Conservation (phyloP, 1,140 invertebrate species). For the Cherax quadricarinatus region DNA sequence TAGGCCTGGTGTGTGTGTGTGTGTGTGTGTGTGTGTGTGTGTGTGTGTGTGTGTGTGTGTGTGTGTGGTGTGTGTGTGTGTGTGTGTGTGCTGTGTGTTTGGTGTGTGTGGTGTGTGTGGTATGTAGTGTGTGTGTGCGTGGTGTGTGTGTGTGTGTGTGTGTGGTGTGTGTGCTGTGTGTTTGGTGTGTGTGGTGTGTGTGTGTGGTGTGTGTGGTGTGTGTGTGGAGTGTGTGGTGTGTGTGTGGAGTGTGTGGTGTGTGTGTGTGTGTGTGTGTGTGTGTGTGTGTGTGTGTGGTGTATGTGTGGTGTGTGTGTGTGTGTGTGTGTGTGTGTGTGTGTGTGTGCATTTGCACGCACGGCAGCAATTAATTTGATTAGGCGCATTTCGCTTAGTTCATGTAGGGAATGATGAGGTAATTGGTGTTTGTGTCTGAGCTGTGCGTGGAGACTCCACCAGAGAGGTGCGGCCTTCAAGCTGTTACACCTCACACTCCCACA, state of each 20-base stretch:
- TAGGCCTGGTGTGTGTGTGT: too few species aligned
- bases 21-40: too few species aligned
- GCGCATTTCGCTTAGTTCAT: conserved; percentile 45
- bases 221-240: conserved; percentile 9
- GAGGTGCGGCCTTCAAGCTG: background rate
- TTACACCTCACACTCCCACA: background rate
- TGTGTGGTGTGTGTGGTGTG: conserved; percentile 1
- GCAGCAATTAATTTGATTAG: conserved; percentile 57
- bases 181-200: conserved; percentile 29
- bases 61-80: too few species aligned
- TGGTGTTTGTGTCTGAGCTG: background rate
- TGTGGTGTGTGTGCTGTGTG: conserved; percentile 42
- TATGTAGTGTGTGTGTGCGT: too few species aligned
- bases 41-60: too few species aligned
- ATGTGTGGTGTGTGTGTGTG: background rate
- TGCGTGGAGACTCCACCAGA: background rate
- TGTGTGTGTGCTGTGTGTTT: too few species aligned
- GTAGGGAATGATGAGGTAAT: conserved; percentile 39
- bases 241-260: conserved; percentile 1
- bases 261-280: conserved; percentile 25
- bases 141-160: conserved; percentile 32
- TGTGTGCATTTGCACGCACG: conserved; percentile 1
- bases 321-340: conserved; percentile 18
- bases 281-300: too few species aligned
- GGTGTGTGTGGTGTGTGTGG: too few species aligned